Evolutionary conservation across 92 coral and sea anemone species (phyloP), one percentile per base, ranked within the genome.

Genomic region (Scolanthus callimorphus): DNA sequence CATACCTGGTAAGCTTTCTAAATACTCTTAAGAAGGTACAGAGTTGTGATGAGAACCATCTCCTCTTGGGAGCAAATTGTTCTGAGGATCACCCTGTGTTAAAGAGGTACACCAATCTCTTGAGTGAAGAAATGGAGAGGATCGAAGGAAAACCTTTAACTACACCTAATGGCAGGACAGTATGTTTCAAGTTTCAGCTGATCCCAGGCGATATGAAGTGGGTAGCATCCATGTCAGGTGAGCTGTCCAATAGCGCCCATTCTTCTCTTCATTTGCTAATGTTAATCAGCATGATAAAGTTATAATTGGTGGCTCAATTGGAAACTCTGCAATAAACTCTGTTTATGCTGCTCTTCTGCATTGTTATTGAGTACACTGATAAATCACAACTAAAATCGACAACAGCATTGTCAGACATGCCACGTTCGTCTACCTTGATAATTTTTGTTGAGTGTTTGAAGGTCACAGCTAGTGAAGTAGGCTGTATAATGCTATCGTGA

Each of bases 1-100:
- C 81, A 20, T 65, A 79, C 29, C 69, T 79, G 34, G 86, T 72
- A 46, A 73, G 81, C 34, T 72, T 79, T 45, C 51, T 72, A 17
- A 79, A 72, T 45, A 19, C 65, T 13, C 52, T 72, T 12, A 39
- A 72, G 23, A 29, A 65, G n/a, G 63, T 79, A 8, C 81, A 72
- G 54, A 79, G 79, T 46, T 78, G 79, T 56, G 58, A 78, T 62
- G 80, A 78, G 47, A 70, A 78, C 73, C 79, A 78, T 6, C 50
- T 79, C 15, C 46, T 70, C 10, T 25, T 57, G 37, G 81, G 80
- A 20, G 81, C 86, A 25, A 72, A 73, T 13, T 79, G 76, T 24
- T 57, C 22, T 51, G 86, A 79, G 45, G 76, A 65, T 39, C 15
- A n/a, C 25, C 73, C 73, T 15, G 26, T 78, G 0, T 15, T 78